Base-by-base conservation (phyloP, 2,113 vertebrate species). In the Craseonycteris thonglongyai region DNA sequence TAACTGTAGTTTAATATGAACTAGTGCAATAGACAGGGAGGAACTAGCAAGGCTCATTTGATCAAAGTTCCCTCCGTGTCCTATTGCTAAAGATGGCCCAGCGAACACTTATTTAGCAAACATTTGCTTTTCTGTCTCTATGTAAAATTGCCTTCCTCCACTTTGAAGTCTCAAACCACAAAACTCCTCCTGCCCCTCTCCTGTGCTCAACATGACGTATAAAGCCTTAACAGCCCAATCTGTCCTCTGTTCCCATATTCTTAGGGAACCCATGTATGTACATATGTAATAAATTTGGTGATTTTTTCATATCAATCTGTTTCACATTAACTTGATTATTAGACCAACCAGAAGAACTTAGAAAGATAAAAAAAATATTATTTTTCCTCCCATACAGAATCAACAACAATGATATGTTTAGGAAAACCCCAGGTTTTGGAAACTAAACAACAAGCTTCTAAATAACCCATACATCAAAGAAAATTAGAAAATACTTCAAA, bases 401-500 rank as follows among this genome's bases (percentile, higher is more conserved):
- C 35, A 68, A 86, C 86, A 65, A 81, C 6, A 81, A 45, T 38
- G 28, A 45, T 16, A 40, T 38, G 49, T 86, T 38, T 71, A 87
- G 47, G 47, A 35, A 24, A 83, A 83, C 10, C 19, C 24, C 33
- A 86, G 56, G 49, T 79, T 92, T 94, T 47, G 26, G 35, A n/a
- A 80, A 71, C 33, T 16, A 75, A 88, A 68, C 30, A 56, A 61
- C 22, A 63, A 40, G 81, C 47, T 87, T 86, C 18, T 79, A 94
- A 51, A 59, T 90, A 66, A 89, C 9, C 10, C 65, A 65, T 26
- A 35, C 30, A 78, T 49, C 72, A 81, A 75, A 85, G 45, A 30
- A 90, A 83, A 58, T 88, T 69, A 81, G 45, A 74, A 93, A 93
- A 81, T 19, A 76, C 24, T 84, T 95, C 22, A 90, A 47, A 71